Conservation (phyloP, 1,140 invertebrate species). For the Pomacea maculata region DNA sequence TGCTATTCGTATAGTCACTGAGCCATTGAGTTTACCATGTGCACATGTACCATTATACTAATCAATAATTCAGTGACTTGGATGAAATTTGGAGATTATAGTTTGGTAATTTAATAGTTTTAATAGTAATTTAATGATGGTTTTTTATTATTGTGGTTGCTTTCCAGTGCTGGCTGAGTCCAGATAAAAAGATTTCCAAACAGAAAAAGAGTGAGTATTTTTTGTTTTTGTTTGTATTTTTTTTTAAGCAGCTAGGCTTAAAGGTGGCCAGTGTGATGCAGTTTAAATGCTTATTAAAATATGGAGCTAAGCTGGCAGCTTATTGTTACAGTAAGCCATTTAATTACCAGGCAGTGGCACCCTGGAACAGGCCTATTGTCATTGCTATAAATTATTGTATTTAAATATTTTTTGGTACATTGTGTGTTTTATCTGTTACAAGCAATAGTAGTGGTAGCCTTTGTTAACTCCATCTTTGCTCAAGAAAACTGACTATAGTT, state of each 20-base stretch:
- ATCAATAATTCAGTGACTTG: neutral
- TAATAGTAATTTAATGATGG: too few relatives aligned
- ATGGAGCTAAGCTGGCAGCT: too few relatives aligned
- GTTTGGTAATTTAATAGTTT: too few relatives aligned
- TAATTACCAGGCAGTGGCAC: too few relatives aligned
- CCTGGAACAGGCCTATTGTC: too few relatives aligned
- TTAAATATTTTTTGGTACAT: neutral
- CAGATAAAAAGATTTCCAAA: constrained; percentile 60
- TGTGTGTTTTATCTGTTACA: too few relatives aligned
- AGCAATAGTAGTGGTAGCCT: neutral
- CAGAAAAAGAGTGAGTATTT: constrained; percentile 53
- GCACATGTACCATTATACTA: neutral
- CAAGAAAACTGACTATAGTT: neutral
- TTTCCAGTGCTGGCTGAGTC: constrained; percentile 56
- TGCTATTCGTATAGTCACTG: neutral
- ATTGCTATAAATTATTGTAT: neutral
- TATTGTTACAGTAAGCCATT: too few relatives aligned
- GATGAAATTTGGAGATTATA: too few relatives aligned
- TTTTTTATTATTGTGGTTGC: neutral
- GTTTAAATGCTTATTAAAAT: neutral
- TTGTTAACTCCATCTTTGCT: neutral
- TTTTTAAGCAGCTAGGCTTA: neutral
- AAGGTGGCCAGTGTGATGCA: neutral
- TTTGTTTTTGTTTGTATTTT: neutral
- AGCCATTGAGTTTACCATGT: neutral